Conservation (phyloP, 2,797 vertebrate genomes). For the Synanceia verrucosa region DNA sequence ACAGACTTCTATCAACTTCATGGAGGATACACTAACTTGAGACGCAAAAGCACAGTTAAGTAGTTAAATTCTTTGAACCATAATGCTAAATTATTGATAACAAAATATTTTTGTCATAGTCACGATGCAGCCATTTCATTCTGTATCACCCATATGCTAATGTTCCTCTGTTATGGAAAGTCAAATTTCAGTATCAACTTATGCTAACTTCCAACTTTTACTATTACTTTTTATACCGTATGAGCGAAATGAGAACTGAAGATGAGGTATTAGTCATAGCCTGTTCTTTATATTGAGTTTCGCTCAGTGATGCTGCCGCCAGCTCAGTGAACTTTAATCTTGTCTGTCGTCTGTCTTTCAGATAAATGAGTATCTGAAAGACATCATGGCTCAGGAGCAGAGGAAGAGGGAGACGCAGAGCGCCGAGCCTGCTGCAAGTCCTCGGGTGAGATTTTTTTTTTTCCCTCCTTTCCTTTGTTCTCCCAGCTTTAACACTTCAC, state of each 20-base stretch:
- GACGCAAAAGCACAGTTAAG: not conserved
- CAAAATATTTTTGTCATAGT: not conserved
- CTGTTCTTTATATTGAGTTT: not conserved
- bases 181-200: not conserved
- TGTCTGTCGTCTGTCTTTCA: constrained; percentile 60
- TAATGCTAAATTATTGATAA: not conserved
- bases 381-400: constrained; percentile 91
- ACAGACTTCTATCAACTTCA: not conserved
- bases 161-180: not conserved
- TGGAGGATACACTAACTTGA: not conserved
- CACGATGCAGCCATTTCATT: not conserved
- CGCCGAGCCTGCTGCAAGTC: constrained; percentile 86
- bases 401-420: constrained; percentile 86
- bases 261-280: not conserved
- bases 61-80: not conserved
- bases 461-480: not conserved
- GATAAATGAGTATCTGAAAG: constrained; percentile 96
- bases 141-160: not conserved
- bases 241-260: not conserved
- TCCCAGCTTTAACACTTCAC: not conserved
- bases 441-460: constrained; percentile 85
- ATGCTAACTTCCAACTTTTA: not conserved
- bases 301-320: not conserved
- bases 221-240: not conserved
- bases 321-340: not conserved